phyloP scores from a whole-genome alignment of 2,888 invertebrate genomes.

The Polia nebulosa region DNA sequence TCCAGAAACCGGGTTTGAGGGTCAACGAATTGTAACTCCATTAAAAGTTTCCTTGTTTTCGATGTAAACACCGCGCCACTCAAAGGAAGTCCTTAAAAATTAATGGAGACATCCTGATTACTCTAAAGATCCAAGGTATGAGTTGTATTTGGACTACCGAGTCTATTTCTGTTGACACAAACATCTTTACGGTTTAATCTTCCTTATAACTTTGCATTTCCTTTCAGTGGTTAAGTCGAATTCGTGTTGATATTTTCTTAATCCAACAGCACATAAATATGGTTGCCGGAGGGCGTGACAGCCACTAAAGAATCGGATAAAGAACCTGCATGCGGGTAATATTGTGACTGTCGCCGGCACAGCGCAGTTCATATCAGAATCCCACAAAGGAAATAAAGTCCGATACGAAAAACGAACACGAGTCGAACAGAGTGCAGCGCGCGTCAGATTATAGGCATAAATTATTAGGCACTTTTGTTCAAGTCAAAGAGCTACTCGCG shows the following conservation, averaged over 20 bases:
- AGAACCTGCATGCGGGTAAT: conserved; percentile 81
- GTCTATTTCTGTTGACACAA: conserved; percentile 79
- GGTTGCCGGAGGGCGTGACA: conserved; percentile 73
- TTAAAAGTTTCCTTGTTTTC: conserved; percentile 89
- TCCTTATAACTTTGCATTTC: conserved; percentile 72
- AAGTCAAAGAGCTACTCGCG: conserved; percentile 84
- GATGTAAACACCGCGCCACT: conserved; percentile 84
- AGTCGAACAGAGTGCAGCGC: conserved; percentile 77
- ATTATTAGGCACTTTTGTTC: conserved; percentile 90
- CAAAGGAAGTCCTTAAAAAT: conserved; percentile 90
- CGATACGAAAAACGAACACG: conserved; percentile 85
- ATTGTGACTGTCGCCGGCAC: conserved; percentile 86
- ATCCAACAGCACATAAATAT: conserved; percentile 78
- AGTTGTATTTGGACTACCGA: conserved; percentile 76
- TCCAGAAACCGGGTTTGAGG: conserved; percentile 76
- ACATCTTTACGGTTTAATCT: conserved; percentile 77
- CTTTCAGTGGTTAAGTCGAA: conserved; percentile 67
- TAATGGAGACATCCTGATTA: conserved; percentile 89
- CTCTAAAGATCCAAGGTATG: conserved; percentile 78
- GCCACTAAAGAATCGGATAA: conserved; percentile 80
- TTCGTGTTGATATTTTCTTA: conserved; percentile 76
- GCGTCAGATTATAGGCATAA: conserved; percentile 91
- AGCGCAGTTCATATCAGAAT: conserved; percentile 85
- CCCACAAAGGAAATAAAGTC: conserved; percentile 82
- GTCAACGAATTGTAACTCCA: conserved; percentile 88